These are phyloP conservation scores for Octodon degus DNA, from an alignment of 2,113 vertebrate genomes.

Conservation along the genomic window DNA sequence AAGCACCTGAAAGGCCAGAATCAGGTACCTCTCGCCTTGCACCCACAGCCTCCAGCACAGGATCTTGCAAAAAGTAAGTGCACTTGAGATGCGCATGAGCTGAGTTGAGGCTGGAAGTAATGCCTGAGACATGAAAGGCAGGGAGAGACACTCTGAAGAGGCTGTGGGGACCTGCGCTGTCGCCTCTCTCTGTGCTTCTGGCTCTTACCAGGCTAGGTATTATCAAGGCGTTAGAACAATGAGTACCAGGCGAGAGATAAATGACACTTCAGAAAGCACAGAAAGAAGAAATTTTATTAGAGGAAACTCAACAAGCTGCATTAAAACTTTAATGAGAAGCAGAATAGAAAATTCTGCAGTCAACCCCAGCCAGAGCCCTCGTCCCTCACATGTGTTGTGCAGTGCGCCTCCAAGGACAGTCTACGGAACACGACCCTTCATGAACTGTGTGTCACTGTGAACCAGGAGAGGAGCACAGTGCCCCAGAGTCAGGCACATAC, in stretches of 20 bases:
- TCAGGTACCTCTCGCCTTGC: neutral
- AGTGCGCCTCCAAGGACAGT: neutral
- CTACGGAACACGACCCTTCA: neutral
- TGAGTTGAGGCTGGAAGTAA: neutral
- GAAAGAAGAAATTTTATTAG: neutral
- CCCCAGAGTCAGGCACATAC: neutral
- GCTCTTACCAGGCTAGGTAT: neutral
- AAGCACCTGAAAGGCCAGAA: neutral
- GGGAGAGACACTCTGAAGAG: neutral
- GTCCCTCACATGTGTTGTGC: neutral
- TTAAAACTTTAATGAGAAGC: slow-evolving; percentile 23
- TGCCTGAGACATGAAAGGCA: neutral
- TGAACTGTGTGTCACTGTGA: neutral
- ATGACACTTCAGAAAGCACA: neutral
- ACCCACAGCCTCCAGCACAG: neutral
- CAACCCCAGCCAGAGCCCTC: neutral
- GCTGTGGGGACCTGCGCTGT: neutral
- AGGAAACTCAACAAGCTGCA: neutral
- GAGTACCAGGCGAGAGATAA: neutral
- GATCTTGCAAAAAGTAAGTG: neutral
- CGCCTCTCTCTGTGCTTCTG: neutral
- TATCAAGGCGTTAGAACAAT: slow-evolving; percentile 5
- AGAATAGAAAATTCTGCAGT: neutral
- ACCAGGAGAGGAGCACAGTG: neutral
- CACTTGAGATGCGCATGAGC: neutral